Percentiles rank a stretch among this genome's conserved stretches.
Evolutionary conservation across 2,797 vertebrate genomes (phyloP).

Genomic region (Catharus ustulatus): DNA sequence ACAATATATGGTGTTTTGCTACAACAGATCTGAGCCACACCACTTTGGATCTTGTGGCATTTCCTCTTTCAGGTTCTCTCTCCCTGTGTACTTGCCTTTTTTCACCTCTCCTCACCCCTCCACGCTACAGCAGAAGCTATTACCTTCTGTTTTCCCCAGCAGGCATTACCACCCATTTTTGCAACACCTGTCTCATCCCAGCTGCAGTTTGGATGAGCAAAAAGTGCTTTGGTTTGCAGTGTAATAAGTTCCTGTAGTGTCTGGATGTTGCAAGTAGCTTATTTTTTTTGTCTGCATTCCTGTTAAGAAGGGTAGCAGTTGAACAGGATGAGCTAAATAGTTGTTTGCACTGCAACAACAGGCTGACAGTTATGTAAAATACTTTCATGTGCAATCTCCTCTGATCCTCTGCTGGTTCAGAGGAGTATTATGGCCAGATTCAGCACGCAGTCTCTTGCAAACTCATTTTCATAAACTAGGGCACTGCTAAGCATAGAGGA

Average conservation of each 20-base stretch:
- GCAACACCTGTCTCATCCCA: neutral
- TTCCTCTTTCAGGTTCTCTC: neutral
- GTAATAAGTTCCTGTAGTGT: neutral
- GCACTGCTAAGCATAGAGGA: conserved; percentile 22
- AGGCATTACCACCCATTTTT: neutral
- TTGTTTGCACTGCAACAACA: conserved; percentile 19
- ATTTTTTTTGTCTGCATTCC: neutral
- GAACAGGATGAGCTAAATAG: conserved; percentile 27
- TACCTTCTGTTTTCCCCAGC: neutral
- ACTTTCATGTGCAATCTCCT: conserved; percentile 57
- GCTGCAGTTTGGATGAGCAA: neutral
- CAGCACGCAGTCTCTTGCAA: conserved; percentile 15
- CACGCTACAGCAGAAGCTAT: neutral
- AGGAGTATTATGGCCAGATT: conserved; percentile 48
- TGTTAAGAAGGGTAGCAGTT: neutral
- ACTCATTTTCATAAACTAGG: conserved; percentile 53
- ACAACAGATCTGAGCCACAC: neutral
- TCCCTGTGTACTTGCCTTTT: neutral
- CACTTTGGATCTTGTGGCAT: neutral
- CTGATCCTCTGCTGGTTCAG: conserved; percentile 47
- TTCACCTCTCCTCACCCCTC: neutral
- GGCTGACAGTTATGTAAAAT: conserved; percentile 61
- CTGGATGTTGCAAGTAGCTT: neutral
- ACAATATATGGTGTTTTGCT: neutral
- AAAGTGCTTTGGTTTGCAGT: neutral